Conservation (phyloP, 1,140 invertebrate genomes). For the Varroa destructor region DNA sequence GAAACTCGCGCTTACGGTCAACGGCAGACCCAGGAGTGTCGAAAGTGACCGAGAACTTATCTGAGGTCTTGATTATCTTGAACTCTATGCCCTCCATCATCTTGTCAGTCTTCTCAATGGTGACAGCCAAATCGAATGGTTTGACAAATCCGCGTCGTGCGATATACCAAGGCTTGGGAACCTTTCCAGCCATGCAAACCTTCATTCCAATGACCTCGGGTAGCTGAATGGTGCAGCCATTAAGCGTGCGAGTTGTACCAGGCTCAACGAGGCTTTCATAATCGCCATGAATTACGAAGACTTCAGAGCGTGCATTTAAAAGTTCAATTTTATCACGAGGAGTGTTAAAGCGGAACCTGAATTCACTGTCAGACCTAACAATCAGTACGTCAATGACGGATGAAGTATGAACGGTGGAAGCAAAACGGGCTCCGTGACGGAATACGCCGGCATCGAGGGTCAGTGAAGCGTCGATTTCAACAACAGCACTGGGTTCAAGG, state of each 20-base stretch:
- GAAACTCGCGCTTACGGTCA: not conserved
- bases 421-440: constrained; percentile 21
- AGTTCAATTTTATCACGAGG: constrained; percentile 16
- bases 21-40: constrained; percentile 13
- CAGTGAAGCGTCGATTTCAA: constrained; percentile 11
- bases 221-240: constrained; percentile 20
- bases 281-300: constrained; percentile 11
- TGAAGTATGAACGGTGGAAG: constrained; percentile 17
- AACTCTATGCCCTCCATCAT: constrained; percentile 18
- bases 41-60: not conserved
- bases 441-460: constrained; percentile 7
- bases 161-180: constrained; percentile 26
- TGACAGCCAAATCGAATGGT: constrained; percentile 10
- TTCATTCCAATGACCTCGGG: constrained; percentile 21
- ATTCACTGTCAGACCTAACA: not conserved
- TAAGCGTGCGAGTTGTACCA: not conserved
- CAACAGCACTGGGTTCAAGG: constrained; percentile 2
- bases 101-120: constrained; percentile 13
- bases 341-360: constrained; percentile 26
- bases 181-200: constrained; percentile 3
- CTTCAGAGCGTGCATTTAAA: constrained; percentile 2
- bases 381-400: constrained; percentile 7
- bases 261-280: constrained; percentile 1
- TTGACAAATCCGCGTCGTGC: constrained; percentile 20
- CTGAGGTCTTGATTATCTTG: not conserved